These are phyloP conservation scores for Thecophora atra DNA, from an alignment of 2,888 invertebrate genomes.

Conservation along the genomic window DNA sequence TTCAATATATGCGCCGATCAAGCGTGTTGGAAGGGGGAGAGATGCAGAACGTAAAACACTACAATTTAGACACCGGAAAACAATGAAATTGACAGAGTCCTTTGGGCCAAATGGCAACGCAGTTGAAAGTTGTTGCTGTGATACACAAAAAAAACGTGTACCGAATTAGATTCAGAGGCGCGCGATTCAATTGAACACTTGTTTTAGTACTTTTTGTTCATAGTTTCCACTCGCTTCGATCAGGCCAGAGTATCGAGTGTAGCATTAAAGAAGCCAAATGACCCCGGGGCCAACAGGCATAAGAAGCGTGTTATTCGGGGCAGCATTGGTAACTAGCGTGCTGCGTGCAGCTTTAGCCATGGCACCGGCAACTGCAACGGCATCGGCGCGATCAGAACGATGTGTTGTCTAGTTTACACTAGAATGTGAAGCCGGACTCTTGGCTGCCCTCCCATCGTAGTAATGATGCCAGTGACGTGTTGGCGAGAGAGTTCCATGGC, in stretches of 20 bases:
- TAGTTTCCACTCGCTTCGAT: background rate
- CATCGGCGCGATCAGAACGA: slow-evolving; percentile 32
- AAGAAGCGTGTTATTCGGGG: slow-evolving; percentile 34
- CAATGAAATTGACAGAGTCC: slow-evolving; percentile 64
- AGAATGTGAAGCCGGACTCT: slow-evolving; percentile 24
- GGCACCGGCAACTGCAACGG: slow-evolving; percentile 5
- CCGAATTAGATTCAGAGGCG: background rate
- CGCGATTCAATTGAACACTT: slow-evolving; percentile 26
- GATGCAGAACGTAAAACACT: slow-evolving; percentile 48
- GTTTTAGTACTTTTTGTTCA: background rate
- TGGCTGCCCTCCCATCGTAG: slow-evolving; percentile 36
- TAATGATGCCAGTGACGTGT: background rate
- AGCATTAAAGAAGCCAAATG: slow-evolving; percentile 60
- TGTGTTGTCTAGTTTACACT: slow-evolving; percentile 38
- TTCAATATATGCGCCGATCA: slow-evolving; percentile 4
- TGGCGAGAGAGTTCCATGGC: background rate
- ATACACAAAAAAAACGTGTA: background rate
- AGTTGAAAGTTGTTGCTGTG: slow-evolving; percentile 2
- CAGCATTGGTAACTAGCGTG: slow-evolving; percentile 51
- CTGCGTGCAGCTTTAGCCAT: slow-evolving; percentile 51
- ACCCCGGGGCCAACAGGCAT: slow-evolving; percentile 49
- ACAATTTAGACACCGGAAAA: slow-evolving; percentile 66
- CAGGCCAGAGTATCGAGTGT: slow-evolving; percentile 47
- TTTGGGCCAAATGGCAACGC: slow-evolving; percentile 46
- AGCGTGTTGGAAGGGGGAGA: background rate